Base-by-base conservation (phyloP, 2,113 vertebrate genomes). In the Paradoxurus hermaphroditus region DNA sequence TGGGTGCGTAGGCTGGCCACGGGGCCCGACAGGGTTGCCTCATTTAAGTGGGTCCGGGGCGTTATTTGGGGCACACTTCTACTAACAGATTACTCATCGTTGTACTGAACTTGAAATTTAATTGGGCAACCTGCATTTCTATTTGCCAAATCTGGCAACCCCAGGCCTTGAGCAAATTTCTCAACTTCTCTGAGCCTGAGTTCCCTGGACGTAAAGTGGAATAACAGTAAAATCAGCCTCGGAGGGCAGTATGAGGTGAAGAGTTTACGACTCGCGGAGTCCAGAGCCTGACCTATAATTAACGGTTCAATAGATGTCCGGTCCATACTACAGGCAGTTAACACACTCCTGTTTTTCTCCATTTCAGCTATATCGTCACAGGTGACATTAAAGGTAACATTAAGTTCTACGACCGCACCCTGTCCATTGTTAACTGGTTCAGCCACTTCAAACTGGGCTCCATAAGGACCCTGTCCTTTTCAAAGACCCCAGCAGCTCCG, bases 391-490 rank as follows among this genome's bases (percentile, higher is more conserved):
- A 63, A 95, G 99, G 99, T 0, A 98, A 98, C 39, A 98, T 99
- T 62, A 99, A 98, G 81, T 99, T 99, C 98, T 99, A 99, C 0
- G 98, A 99, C 0, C 98, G 98, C 39, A 87, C 97, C 2, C 98
- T 99, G 86, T 95, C 62, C 85, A 81, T 99, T 23, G 96, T 99
- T 51, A 96, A 84, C 94, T 98, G 97, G 98, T 99, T 98, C 96
- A 98, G 93, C 72, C 95, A 99, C 11, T 97, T 99, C 53, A 97
- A 97, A 53, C 96, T 99, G 98, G 99, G 99, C 9, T 65, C 99
- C 39, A 98, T 99, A 82, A 95, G 4, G 5, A 99, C 98, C 46
- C 99, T 99, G 96, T 99, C 99, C 67, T 99, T 99, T 91, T 99
- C 99, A 27, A 99, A 98, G 96, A 93, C 98, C 49, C 96, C 95